Base-by-base conservation (phyloP, 2,888 invertebrate species). In the Hofmannophila pseudospretella region DNA sequence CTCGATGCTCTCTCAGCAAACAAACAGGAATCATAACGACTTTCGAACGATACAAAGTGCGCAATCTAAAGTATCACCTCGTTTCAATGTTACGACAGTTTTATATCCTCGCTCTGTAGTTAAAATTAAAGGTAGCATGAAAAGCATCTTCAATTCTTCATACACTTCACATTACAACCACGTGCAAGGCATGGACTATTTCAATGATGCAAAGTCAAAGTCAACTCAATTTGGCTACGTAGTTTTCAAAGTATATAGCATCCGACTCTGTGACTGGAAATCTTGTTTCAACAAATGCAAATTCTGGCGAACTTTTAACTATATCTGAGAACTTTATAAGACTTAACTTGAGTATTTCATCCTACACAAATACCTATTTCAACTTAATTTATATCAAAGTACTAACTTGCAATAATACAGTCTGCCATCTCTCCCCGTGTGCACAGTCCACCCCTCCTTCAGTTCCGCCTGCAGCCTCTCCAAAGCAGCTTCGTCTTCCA, bases 321-420 rank as follows among this genome's bases (percentile, higher is more conserved):
- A n/a, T n/a, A n/a, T n/a, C n/a, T n/a, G n/a, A n/a, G n/a, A n/a
- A 11, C 30, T 11, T 3, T n/a, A 28, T 16, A 23, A 16, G 12
- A 12, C 32, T 23, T n/a, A 12, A 22, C 11, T 32, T 32, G 7
- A 13, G n/a, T n/a, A 20, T 23, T 22, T 8, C 19, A 2, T 20
- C 10, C 22, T 9, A 3, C 8, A 20, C n/a, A 22, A 11, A 11
- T 4, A 20, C 20, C 7, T 11, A 29, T 13, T 11, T 11, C 4
- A 11, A 7, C n/a, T 29, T 8, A 29, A 26, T 26, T 26, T 16
- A 16, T 14, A 4, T 29, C 1, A 14, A 4, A 16, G n/a, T 8
- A 89, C 95, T 92, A 82, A 96, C 96, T 96, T 96, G 93, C 96
- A 95, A 88, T 94, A 96, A 80, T 95, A 96, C 43, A 94, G 90